Evolutionary conservation across 2,888 invertebrate species (phyloP).

Genomic region (Xestia rhomboidea): DNA sequence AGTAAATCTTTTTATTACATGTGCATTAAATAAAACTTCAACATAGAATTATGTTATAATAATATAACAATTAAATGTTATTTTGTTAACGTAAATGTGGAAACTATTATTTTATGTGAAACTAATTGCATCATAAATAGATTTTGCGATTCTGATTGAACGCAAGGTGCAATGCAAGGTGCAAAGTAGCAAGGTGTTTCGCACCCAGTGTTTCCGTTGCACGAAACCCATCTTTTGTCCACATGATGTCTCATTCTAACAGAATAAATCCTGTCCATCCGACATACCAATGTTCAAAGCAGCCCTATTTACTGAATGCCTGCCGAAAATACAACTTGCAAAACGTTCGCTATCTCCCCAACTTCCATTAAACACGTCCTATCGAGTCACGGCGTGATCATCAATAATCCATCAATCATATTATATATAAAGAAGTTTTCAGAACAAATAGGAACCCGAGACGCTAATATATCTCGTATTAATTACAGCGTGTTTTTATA

Average conservation of each 20-base stretch:
- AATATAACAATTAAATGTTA: neutral
- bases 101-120: neutral
- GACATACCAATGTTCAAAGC: neutral
- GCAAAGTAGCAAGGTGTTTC: neutral
- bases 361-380: constrained; percentile 2
- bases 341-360: neutral
- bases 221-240: neutral
- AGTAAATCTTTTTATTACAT: neutral
- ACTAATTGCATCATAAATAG: neutral
- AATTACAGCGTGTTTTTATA: constrained; percentile 11
- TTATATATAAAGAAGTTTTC: constrained; percentile 12
- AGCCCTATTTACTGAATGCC: neutral
- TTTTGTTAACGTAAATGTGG: neutral
- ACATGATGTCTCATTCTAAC: neutral
- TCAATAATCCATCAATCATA: constrained; percentile 49
- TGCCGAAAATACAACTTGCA: neutral
- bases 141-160: neutral
- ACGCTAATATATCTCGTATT: constrained; percentile 17
- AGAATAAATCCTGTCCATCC: neutral
- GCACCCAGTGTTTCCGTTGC: neutral
- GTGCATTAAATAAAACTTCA: no score
- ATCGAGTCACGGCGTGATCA: constrained; percentile 4
- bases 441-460: constrained; percentile 13
- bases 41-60: neutral
- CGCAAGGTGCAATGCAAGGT: neutral